A percentile compares a stretch with the other conserved stretches of the same genome.
Conservation (phyloP, 2,113 vertebrate genomes). For the Cariama cristata region DNA sequence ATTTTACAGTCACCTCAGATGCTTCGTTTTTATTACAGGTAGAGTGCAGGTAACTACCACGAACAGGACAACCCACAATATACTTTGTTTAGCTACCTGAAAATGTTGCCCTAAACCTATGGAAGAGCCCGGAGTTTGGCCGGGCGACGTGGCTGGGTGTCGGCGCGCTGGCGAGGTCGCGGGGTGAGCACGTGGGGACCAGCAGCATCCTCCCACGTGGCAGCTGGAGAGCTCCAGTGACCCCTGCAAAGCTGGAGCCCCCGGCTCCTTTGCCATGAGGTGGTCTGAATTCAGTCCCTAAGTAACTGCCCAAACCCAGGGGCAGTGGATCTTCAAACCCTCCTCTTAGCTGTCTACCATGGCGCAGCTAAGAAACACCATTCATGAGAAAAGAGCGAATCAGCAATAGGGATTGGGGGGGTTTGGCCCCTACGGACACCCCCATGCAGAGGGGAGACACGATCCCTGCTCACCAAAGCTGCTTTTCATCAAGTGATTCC, state of each 20-base stretch:
- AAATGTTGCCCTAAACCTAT: neutral
- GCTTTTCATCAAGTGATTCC: neutral
- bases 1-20: neutral
- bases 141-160: accelerated
- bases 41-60: neutral
- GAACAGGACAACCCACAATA: neutral
- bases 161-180: accelerated
- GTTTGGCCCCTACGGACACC: neutral
- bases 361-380: neutral
- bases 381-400: neutral
- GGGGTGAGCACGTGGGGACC: neutral
- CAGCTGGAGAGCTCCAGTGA: neutral
- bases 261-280: neutral
- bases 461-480: neutral
- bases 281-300: neutral
- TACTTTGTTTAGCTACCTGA: neutral
- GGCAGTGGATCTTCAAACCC: neutral
- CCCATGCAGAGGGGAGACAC: neutral
- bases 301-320: neutral
- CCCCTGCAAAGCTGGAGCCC: neutral
- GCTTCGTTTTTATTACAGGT: slow-evolving; percentile 10
- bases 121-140: neutral
- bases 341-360: neutral
- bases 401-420: neutral
- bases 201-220: accelerated